A percentile compares a stretch with the other conserved stretches of the same genome.
phyloP scores from a whole-genome alignment of 2,797 vertebrate species.

The Hypotaenidia philippensis region DNA sequence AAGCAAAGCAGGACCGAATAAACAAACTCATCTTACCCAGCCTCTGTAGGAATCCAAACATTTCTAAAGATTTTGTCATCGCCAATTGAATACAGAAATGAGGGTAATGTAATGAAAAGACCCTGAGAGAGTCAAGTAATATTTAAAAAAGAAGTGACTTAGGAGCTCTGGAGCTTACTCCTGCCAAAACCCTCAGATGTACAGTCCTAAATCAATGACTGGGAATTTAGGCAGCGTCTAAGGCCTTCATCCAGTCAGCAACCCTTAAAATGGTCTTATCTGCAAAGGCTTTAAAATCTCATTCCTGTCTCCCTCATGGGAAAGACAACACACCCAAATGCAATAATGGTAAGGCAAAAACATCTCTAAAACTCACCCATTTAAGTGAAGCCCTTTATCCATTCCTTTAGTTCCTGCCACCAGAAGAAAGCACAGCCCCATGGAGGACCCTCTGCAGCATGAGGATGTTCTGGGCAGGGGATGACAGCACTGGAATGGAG shows the following conservation, averaged over 20 bases:
- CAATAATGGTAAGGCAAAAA: neutral
- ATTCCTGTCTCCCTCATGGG: rapidly evolving
- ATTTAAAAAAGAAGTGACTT: neutral
- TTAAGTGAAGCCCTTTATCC: neutral
- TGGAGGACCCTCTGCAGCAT: neutral
- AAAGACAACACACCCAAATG: neutral
- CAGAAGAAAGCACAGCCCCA: neutral
- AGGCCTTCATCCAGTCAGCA: neutral
- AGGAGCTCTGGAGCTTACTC: neutral
- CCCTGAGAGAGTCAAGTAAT: neutral
- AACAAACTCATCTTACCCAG: neutral
- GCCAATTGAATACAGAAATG: neutral
- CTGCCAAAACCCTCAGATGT: neutral
- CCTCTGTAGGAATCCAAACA: neutral
- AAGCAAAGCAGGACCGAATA: slow-evolving; percentile 4
- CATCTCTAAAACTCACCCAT: neutral
- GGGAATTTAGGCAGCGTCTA: neutral
- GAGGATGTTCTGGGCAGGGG: neutral
- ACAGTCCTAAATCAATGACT: neutral
- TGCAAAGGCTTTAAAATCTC: neutral
- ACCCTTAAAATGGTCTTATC: neutral
- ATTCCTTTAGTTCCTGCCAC: neutral
- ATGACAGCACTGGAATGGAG: neutral
- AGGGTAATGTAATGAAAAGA: neutral
- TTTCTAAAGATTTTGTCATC: neutral